phyloP scores from a whole-genome alignment of 2,797 vertebrate genomes.

The Molossus molossus region DNA sequence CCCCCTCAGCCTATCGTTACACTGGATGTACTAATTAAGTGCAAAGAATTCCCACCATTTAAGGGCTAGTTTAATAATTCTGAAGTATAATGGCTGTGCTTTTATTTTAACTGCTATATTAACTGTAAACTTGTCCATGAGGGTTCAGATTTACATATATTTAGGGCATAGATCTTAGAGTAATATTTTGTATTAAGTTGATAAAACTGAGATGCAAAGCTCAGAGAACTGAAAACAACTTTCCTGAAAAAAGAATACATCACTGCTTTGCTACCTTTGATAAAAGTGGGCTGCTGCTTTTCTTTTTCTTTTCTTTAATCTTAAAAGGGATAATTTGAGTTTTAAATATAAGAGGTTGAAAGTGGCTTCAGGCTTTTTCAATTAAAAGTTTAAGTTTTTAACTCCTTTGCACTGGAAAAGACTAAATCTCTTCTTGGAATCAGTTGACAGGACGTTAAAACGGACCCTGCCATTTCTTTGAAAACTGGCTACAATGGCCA shows the following conservation, averaged over 20 bases:
- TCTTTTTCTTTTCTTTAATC: conserved; percentile 70
- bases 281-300: not conserved
- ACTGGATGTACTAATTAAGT: not conserved
- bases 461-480: conserved; percentile 75
- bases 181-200: conserved; percentile 55
- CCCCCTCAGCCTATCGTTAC: not conserved
- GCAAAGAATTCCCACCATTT: not conserved
- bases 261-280: conserved; percentile 43
- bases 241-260: conserved; percentile 68
- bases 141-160: conserved; percentile 21
- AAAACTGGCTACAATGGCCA: conserved; percentile 74
- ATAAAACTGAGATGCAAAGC: conserved; percentile 37
- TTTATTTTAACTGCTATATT: conserved; percentile 51
- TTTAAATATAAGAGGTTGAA: conserved; percentile 82
- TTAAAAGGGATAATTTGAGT: conserved; percentile 77
- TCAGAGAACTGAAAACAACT: conserved; percentile 18
- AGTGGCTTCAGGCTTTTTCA: conserved; percentile 71
- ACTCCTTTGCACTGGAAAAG: conserved; percentile 72
- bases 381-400: conserved; percentile 83
- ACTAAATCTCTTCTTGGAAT: conserved; percentile 78
- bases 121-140: conserved; percentile 32
- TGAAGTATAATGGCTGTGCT: conserved; percentile 27
- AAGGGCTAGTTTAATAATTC: not conserved
- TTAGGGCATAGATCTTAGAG: not conserved
- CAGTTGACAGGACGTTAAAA: conserved; percentile 57